These are phyloP conservation scores for Epinephelus moara DNA, from an alignment of 2,113 vertebrate genomes.

Conservation along the genomic window DNA sequence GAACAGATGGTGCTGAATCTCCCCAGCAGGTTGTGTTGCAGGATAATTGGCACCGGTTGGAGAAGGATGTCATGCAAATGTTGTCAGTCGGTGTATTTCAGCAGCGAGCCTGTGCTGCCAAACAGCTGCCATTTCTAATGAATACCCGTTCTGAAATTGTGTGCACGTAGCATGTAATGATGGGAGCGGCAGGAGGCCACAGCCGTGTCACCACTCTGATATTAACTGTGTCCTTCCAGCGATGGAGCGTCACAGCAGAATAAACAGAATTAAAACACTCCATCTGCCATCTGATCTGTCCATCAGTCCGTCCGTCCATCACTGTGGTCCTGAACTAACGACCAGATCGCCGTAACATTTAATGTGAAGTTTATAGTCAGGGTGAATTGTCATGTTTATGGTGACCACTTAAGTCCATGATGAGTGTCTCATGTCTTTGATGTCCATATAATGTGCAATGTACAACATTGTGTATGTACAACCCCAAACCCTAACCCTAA, in stretches of 20 bases:
- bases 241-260: not conserved
- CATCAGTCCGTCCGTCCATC: too few species aligned
- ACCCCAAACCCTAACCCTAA: too few species aligned
- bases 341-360: too few species aligned
- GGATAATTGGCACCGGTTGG: conserved; percentile 28
- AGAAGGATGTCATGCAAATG: conserved; percentile 17
- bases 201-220: not conserved
- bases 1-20: conserved; percentile 38
- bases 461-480: too few species aligned
- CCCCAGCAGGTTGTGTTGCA: conserved; percentile 30
- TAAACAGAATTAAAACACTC: not conserved
- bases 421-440: too few species aligned
- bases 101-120: conserved; percentile 6
- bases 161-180: not conserved
- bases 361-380: too few species aligned
- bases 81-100: conserved; percentile 18
- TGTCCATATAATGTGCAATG: too few species aligned
- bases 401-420: too few species aligned
- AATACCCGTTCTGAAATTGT: not conserved
- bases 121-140: conserved; percentile 39
- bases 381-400: too few species aligned
- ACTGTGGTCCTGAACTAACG: too few species aligned
- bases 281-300: not conserved
- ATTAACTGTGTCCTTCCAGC: not conserved
- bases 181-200: not conserved